A percentile compares a stretch with the other conserved stretches of the same genome.
These are phyloP conservation scores for Lucilia sericata DNA, from an alignment of 1,140 invertebrate genomes.

Conservation along the genomic window DNA sequence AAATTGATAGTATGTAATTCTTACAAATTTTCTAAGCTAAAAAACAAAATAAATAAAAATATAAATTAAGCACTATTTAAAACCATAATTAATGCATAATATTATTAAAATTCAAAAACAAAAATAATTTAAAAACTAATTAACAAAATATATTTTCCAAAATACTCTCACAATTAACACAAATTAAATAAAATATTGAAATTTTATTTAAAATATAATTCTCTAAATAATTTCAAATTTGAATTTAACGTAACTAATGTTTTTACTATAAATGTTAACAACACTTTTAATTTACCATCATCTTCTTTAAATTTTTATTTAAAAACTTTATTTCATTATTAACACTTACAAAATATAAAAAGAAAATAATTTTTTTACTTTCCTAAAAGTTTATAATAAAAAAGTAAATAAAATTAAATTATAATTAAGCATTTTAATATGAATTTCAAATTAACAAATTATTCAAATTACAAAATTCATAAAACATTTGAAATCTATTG, in stretches of 20 bases:
- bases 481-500: conserved; percentile 40
- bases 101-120: neutral
- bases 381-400: conserved; percentile 22
- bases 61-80: conserved; percentile 22
- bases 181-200: neutral
- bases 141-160: neutral
- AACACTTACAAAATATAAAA: neutral
- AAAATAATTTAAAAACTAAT: neutral
- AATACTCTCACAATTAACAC: neutral
- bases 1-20: conserved; percentile 43
- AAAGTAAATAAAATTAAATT: conserved; percentile 16
- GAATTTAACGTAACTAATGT: neutral
- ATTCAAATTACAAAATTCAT: conserved; percentile 28
- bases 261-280: neutral
- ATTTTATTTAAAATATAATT: neutral
- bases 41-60: neutral
- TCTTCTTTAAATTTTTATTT: neutral
- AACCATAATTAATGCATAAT: neutral
- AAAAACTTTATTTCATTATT: neutral
- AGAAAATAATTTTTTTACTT: conserved; percentile 33
- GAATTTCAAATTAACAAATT: conserved; percentile 31
- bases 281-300: neutral
- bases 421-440: conserved; percentile 40
- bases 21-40: conserved; percentile 15
- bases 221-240: neutral